Evolutionary conservation across 2,797 vertebrate genomes (phyloP).

Genomic region (Lerista edwardsae): DNA sequence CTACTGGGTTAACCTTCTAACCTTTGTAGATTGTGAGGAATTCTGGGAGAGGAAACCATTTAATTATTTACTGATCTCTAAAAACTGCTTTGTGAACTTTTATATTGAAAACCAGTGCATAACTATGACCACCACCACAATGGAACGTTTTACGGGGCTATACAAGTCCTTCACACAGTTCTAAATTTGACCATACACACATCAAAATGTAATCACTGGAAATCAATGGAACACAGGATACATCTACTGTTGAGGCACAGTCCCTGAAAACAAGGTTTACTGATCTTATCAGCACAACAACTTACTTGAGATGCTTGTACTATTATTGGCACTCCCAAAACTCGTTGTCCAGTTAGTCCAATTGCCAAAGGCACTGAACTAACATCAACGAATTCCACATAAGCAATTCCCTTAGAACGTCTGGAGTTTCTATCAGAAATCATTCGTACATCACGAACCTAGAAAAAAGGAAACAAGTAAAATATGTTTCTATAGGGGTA

Average conservation of each 20-base stretch:
- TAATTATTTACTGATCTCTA: too few species aligned
- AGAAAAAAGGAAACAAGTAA: slow-evolving; percentile 12
- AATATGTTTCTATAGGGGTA: neutral
- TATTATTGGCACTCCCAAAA: slow-evolving; percentile 96
- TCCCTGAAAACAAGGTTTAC: too few species aligned
- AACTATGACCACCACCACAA: neutral
- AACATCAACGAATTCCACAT: slow-evolving; percentile 96
- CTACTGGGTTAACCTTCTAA: too few species aligned
- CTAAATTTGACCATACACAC: neutral
- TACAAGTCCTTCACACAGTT: neutral
- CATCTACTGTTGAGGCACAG: neutral
- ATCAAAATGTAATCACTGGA: neutral
- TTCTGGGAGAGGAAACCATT: too few species aligned
- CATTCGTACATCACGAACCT: slow-evolving; percentile 97
- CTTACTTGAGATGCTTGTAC: slow-evolving; percentile 96
- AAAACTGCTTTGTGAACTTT: neutral
- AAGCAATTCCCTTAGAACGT: slow-evolving; percentile 96
- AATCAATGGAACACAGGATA: neutral
- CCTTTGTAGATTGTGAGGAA: too few species aligned
- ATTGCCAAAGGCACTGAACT: slow-evolving; percentile 96
- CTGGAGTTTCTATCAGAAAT: slow-evolving; percentile 98
- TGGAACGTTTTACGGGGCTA: neutral
- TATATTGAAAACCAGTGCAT: neutral
- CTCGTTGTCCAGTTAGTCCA: slow-evolving; percentile 93
- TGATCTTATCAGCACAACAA: neutral